Evolutionary conservation across 2,113 vertebrate species (phyloP), one percentile per base, ranked within the genome.

Genomic region (Limnothrissa miodon): DNA sequence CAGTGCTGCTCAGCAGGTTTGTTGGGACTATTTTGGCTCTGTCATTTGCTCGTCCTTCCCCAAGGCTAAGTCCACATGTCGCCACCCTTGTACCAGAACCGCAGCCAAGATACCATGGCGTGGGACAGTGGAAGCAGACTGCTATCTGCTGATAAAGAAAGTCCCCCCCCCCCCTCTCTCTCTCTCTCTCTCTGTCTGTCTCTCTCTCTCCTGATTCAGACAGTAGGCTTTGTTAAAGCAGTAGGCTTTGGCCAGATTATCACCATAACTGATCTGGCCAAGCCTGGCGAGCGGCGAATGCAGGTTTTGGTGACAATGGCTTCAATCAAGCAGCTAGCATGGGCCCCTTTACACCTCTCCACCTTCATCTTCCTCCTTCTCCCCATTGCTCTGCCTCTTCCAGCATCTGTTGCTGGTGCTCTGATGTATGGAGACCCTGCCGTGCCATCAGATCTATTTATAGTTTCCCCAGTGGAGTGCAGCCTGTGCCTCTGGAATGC

Each of bases 381-480:
- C 48, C 48, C 19, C 46, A 11, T 48, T 17, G 13, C 66, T 56
- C 51, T 56, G 51, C 51, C 51, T 56, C 51, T 56, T 56, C 51
- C 51, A 56, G 51, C 51, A 19, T 19, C 51, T 56, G 39, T 36
- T 53, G 74, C 81, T 56, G 23, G 44, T 81, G 48, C 17, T 1
- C 56, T 82, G 87, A 86, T 82, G 81, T 82, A 82, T 78, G 51
- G 42, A 80, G 83, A 6, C 62, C 82, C 81, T 5, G 33, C 46
- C 17, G 46, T 56, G 19, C 21, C 33, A 53, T 83, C 46, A 45
- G 62, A 39, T n/a, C 79, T 85, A 86, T 86, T 83, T 83, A 80
- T 86, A 87, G 78, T 56, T 53, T 4, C 51, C 21, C 51, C 51
- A 56, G 51, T 48, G 46, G 4, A 48, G 46, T 23, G 51, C 51